phyloP scores from a whole-genome alignment of 2,113 vertebrate genomes.

The Serilophus lunatus region DNA sequence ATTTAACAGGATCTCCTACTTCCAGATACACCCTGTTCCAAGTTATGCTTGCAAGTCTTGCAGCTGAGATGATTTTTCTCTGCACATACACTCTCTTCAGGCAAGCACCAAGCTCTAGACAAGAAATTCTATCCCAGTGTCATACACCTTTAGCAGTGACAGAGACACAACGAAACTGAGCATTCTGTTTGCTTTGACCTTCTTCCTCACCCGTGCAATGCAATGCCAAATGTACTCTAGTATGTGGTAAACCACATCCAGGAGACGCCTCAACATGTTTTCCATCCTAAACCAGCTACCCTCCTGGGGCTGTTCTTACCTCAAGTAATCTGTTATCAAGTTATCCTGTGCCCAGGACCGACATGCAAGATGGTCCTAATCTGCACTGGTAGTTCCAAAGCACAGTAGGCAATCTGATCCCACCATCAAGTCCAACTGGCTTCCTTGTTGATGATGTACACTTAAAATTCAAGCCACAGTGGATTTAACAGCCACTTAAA shows the following conservation, averaged over 20 bases:
- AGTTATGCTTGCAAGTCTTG: neutral
- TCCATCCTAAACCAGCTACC: neutral
- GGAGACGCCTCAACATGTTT: neutral
- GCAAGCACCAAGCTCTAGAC: rapidly evolving
- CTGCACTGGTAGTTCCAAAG: neutral
- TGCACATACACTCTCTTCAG: neutral
- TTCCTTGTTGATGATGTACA: rapidly evolving
- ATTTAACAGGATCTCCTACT: neutral
- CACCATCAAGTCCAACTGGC: neutral
- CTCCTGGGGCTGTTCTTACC: neutral
- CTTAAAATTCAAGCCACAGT: neutral
- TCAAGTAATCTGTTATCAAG: neutral
- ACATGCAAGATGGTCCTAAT: neutral
- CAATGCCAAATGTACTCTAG: neutral
- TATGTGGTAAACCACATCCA: neutral
- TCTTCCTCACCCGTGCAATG: neutral
- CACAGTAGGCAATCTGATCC: rapidly evolving
- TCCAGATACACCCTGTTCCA: neutral
- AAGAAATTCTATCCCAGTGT: neutral
- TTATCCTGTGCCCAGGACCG: neutral
- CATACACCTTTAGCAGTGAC: rapidly evolving
- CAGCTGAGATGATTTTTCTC: neutral
- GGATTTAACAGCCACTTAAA: neutral
- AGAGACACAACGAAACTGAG: rapidly evolving
- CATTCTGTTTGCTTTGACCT: neutral